Conservation (phyloP, 92 coral and sea anemone species). For the Palythoa caribaeorum region DNA sequence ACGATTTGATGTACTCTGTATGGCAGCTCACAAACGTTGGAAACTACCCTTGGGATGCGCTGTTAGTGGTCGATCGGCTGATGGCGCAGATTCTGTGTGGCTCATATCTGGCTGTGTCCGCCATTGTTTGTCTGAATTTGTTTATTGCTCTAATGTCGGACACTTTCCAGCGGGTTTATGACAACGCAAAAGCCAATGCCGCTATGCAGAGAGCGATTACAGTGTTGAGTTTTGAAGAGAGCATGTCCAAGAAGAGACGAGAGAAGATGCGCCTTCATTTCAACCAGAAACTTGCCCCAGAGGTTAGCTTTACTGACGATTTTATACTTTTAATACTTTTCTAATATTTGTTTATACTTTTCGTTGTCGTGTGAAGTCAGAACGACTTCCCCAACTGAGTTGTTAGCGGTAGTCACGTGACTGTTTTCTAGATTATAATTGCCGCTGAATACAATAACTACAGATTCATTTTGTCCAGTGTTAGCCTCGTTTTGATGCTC, state of each 20-base stretch:
- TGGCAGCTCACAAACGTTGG: constrained; percentile 97
- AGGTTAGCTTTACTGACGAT: constrained; percentile 61
- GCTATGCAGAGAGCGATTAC: constrained; percentile 98
- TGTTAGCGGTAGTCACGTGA: too few relatives aligned
- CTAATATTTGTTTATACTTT: background rate
- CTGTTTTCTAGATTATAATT: too few relatives aligned
- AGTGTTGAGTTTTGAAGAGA: constrained; percentile 83
- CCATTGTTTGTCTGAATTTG: constrained; percentile 89
- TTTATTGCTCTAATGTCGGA: constrained; percentile 99
- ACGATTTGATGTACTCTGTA: constrained; percentile 95
- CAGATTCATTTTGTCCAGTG: too few relatives aligned
- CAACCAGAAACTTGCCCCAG: constrained; percentile 80
- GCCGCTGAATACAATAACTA: too few relatives aligned
- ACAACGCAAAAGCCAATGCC: constrained; percentile 97
- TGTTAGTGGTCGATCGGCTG: constrained; percentile 84
- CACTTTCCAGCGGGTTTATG: constrained; percentile 99
- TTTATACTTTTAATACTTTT: background rate
- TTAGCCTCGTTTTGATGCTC: too few relatives aligned
- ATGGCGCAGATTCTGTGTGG: constrained; percentile 99
- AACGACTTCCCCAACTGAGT: too few relatives aligned
- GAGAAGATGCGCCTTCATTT: constrained; percentile 71
- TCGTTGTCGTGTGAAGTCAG: too few relatives aligned
- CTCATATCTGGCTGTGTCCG: constrained; percentile 91
- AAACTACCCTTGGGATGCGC: constrained; percentile 94
- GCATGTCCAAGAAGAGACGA: constrained; percentile 76